Conservation (phyloP, 1,140 invertebrate species). For the Cardiocondyla obscurior region DNA sequence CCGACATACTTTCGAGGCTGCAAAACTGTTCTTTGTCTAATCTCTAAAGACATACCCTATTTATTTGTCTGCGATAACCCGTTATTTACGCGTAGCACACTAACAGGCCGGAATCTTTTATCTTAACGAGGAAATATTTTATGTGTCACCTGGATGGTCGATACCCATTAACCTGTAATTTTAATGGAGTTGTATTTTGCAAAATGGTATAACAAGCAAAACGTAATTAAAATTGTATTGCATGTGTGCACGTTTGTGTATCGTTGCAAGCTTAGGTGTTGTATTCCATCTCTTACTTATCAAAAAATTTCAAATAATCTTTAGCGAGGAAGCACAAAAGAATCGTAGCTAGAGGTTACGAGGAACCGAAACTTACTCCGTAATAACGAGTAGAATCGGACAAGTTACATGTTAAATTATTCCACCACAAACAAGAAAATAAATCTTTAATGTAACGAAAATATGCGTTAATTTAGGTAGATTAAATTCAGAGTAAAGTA, state of each 20-base stretch:
- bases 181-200: conserved; percentile 37
- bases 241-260: no score
- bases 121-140: conserved; percentile 34
- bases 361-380: no score
- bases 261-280: conserved; percentile 18
- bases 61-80: background rate
- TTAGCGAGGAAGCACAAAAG: background rate
- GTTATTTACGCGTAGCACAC: background rate
- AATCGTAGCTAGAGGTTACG: background rate
- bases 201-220: background rate
- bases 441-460: no score
- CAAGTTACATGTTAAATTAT: no score
- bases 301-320: conserved; percentile 31
- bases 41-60: background rate
- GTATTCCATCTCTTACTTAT: background rate
- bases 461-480: no score
- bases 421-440: no score
- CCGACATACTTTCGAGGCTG: background rate
- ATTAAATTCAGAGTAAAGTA: no score
- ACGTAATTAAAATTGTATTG: conserved; percentile 11
- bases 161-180: conserved; percentile 27
- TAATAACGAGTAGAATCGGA: no score
- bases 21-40: background rate
- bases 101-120: conserved; percentile 3
- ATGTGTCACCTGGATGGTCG: background rate